Percentiles rank a stretch among this genome's conserved stretches.
Conservation (phyloP, 2,888 invertebrate species). For the Drosophila niveifrons region DNA sequence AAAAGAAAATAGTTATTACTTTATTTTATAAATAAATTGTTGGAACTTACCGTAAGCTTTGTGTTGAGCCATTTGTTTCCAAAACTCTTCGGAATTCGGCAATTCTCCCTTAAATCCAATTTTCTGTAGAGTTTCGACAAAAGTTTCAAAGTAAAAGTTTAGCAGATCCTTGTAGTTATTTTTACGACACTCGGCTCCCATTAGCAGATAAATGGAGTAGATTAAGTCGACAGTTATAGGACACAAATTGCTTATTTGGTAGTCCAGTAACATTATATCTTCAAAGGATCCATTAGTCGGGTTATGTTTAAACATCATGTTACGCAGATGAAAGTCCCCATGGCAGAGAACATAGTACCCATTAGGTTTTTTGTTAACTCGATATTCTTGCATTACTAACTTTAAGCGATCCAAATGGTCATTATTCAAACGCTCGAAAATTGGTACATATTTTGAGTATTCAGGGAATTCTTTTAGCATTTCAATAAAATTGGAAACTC, state of each 20-base stretch:
- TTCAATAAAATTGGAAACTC: slow-evolving; percentile 51
- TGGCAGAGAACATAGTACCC: slow-evolving; percentile 61
- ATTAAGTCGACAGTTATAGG: background rate
- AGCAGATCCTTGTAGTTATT: background rate
- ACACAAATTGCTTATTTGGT: slow-evolving; percentile 48
- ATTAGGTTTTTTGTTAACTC: slow-evolving; percentile 43
- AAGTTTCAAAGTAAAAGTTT: background rate
- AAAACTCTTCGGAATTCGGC: slow-evolving; percentile 50
- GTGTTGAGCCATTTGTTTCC: background rate
- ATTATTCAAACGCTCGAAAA: slow-evolving; percentile 38
- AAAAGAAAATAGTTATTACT: slow-evolving; percentile 1
- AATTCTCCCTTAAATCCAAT: slow-evolving; percentile 21
- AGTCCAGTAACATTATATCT: slow-evolving; percentile 70
- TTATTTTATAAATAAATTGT: background rate
- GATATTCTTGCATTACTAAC: slow-evolving; percentile 38
- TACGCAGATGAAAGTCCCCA: slow-evolving; percentile 72
- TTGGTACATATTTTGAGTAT: slow-evolving; percentile 41
- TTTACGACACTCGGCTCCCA: background rate
- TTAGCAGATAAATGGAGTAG: background rate
- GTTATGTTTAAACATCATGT: slow-evolving; percentile 68
- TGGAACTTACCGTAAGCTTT: background rate
- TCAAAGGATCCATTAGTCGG: slow-evolving; percentile 28
- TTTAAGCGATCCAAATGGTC: slow-evolving; percentile 23
- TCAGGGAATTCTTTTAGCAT: slow-evolving; percentile 39
- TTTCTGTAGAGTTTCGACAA: background rate